A percentile compares a stretch with the other conserved stretches of the same genome.
Evolutionary conservation across 2,888 invertebrate species (phyloP).

Genomic region (Andrena hattorfiana): DNA sequence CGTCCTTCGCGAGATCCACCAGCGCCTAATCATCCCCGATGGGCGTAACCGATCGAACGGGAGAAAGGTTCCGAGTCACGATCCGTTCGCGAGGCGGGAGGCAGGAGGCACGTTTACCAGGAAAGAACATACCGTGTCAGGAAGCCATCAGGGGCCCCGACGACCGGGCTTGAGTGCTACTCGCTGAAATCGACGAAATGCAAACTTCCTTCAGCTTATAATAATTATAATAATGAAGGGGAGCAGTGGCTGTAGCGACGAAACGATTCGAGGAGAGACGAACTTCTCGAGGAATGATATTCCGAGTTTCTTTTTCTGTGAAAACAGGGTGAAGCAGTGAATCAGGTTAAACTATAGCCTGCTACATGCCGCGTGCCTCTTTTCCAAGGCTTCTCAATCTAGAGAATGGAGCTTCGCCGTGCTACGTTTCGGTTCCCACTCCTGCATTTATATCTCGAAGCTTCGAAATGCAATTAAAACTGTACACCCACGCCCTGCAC

Average conservation of each 20-base stretch:
- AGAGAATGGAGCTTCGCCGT: no score
- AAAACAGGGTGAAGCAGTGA: no score
- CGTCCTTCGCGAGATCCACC: conserved; percentile 15
- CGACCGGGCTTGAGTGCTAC: conserved; percentile 43
- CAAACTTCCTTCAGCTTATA: conserved; percentile 40
- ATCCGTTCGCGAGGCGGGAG: conserved; percentile 23
- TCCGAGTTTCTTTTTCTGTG: no score
- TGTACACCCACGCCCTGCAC: no score
- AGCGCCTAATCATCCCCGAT: conserved; percentile 27
- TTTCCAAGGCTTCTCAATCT: no score
- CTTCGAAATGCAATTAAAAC: no score
- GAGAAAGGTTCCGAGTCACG: conserved; percentile 52
- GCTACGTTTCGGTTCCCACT: no score
- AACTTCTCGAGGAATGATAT: no score
- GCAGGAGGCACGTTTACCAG: conserved; percentile 53
- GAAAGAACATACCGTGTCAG: conserved; percentile 82
- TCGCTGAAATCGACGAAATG: conserved; percentile 65
- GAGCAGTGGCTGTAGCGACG: neutral
- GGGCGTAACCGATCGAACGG: conserved; percentile 50
- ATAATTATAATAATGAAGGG: conserved; percentile 36
- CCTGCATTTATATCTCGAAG: no score
- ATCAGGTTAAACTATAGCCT: no score
- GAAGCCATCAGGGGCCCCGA: conserved; percentile 77
- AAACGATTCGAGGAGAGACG: neutral
- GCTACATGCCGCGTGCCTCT: no score